A percentile compares a stretch with the other conserved stretches of the same genome.
These are phyloP conservation scores for Phylloscopus trochiloides DNA, from an alignment of 2,113 vertebrate species.

Conservation along the genomic window DNA sequence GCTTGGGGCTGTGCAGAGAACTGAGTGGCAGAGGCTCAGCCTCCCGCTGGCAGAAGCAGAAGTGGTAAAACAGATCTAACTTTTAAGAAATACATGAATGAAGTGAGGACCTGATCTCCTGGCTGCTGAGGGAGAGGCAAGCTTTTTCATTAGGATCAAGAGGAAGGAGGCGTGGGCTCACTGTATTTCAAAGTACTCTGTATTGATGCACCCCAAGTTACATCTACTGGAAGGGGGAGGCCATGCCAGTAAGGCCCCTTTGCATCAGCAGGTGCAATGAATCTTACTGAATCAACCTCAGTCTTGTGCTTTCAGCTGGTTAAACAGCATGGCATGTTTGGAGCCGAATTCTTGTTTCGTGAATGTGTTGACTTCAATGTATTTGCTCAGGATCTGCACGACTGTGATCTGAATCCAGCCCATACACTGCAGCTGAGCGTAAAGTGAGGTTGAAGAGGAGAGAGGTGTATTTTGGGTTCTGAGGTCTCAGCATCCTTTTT, in stretches of 20 bases:
- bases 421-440: neutral
- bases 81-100: neutral
- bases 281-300: neutral
- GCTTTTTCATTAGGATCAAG: neutral
- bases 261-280: neutral
- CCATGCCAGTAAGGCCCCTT: neutral
- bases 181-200: neutral
- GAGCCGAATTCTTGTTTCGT: neutral
- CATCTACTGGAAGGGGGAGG: neutral
- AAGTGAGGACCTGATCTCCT: neutral
- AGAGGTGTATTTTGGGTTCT: conserved; percentile 18
- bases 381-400: neutral
- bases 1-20: neutral
- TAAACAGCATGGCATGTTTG: neutral
- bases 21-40: neutral
- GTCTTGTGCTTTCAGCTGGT: neutral
- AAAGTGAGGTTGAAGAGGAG: neutral
- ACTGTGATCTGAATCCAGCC: neutral
- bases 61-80: neutral
- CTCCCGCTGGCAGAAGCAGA: neutral
- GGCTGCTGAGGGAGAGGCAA: neutral
- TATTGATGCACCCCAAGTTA: neutral
- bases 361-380: neutral
- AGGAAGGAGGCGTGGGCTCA: neutral
- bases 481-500: conserved; percentile 10